phyloP scores from a whole-genome alignment of 2,888 invertebrate genomes.

The Tinea semifulvella region DNA sequence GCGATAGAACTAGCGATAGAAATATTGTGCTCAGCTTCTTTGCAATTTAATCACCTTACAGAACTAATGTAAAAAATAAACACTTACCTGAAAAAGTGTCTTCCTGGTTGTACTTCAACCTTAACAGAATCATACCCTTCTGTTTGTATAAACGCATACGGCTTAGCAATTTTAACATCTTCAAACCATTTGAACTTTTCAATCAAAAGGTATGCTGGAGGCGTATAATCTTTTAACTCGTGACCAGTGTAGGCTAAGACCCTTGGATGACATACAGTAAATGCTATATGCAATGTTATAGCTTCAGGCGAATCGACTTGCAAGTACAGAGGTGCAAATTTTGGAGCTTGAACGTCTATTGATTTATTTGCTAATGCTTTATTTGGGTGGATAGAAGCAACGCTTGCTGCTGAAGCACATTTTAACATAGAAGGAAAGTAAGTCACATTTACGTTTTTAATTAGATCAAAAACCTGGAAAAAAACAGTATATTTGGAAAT shows the following conservation, averaged over 20 bases:
- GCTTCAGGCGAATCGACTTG: conserved; percentile 46
- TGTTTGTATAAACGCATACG: conserved; percentile 36
- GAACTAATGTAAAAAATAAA: background rate
- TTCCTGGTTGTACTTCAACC: conserved; percentile 37
- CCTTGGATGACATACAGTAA: conserved; percentile 40
- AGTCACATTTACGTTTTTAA: conserved; percentile 26
- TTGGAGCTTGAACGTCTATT: conserved; percentile 37
- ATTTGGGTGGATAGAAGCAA: conserved; percentile 27
- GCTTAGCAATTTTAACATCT: conserved; percentile 31
- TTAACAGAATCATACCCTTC: conserved; percentile 38
- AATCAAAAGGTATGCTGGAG: conserved; percentile 41
- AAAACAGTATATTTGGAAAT: too few species aligned
- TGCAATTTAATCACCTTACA: background rate
- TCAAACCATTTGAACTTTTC: conserved; percentile 50
- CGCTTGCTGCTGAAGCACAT: conserved; percentile 36
- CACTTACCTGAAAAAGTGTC: conserved; percentile 31
- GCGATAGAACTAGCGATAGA: too few species aligned
- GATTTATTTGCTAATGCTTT: conserved; percentile 27
- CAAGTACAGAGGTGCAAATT: conserved; percentile 41
- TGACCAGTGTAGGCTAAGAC: conserved; percentile 36
- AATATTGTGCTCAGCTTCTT: background rate
- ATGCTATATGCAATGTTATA: conserved; percentile 33
- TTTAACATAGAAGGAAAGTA: conserved; percentile 42
- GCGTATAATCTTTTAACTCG: conserved; percentile 33
- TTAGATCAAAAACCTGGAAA: conserved; percentile 31